These are phyloP conservation scores for Osmoderma eremita DNA, from an alignment of 2,888 invertebrate genomes.

Conservation along the genomic window DNA sequence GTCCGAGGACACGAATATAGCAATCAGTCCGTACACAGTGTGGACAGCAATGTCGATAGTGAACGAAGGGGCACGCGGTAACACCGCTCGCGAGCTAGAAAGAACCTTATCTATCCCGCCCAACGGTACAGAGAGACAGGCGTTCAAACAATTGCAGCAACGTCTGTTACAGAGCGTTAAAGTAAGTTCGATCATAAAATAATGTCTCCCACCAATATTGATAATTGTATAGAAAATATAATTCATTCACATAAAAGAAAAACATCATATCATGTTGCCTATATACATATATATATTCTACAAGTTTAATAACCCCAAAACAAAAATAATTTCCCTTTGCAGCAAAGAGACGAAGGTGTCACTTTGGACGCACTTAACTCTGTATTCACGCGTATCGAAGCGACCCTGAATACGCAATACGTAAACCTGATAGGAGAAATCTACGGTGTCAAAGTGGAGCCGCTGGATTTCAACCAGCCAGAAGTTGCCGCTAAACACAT, in stretches of 20 bases:
- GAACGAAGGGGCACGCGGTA: conserved; percentile 69
- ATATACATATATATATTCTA: too few species aligned
- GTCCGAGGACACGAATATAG: conserved; percentile 63
- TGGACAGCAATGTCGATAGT: conserved; percentile 72
- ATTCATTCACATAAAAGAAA: too few species aligned
- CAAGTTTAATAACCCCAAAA: too few species aligned
- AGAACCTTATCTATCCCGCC: conserved; percentile 57
- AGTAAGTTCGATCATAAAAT: conserved; percentile 46
- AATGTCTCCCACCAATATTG: too few species aligned
- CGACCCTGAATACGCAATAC: conserved; percentile 55
- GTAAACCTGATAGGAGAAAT: conserved; percentile 54
- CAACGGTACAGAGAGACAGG: conserved; percentile 9
- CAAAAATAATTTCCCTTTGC: conserved; percentile 26
- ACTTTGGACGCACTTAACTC: conserved; percentile 64
- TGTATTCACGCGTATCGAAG: conserved; percentile 62
- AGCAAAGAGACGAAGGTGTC: conserved; percentile 55
- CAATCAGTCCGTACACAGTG: conserved; percentile 73
- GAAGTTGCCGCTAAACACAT: conserved; percentile 68
- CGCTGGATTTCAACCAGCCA: conserved; percentile 68
- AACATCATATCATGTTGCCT: too few species aligned
- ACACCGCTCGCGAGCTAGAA: conserved; percentile 67
- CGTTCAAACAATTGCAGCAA: conserved; percentile 55
- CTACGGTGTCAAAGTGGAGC: conserved; percentile 68
- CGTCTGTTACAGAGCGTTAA: conserved; percentile 51
- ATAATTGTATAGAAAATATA: neutral